Conservation (phyloP, 2,113 vertebrate genomes). For the Urocynchramus pylzowi region DNA sequence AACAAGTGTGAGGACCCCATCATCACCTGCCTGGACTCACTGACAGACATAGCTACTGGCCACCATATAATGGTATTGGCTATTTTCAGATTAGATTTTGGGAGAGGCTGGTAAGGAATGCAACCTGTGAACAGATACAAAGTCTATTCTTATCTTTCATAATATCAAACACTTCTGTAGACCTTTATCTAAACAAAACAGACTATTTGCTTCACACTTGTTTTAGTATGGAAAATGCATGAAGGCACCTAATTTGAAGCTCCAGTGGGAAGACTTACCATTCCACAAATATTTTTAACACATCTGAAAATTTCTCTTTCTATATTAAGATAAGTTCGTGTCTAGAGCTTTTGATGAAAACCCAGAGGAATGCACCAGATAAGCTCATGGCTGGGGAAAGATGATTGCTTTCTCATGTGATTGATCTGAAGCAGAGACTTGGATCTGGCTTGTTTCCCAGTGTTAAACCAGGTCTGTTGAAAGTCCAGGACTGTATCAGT, state of each 20-base stretch:
- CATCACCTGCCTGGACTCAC: not conserved
- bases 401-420: not conserved
- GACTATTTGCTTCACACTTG: not conserved
- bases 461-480: not conserved
- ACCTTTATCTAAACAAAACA: not conserved
- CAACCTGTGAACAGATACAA: not conserved
- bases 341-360: not conserved
- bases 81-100: not conserved
- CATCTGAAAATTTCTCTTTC: not conserved
- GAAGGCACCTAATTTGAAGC: not conserved
- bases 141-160: not conserved
- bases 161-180: not conserved
- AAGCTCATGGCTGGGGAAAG: not conserved
- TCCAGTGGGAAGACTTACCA: not conserved
- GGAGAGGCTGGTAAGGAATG: not conserved
- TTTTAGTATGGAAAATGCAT: not conserved
- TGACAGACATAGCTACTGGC: not conserved
- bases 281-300: not conserved
- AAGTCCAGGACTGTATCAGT: not conserved
- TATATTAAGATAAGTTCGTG: not conserved
- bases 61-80: not conserved
- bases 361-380: not conserved
- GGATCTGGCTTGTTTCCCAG: not conserved
- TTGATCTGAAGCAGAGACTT: not conserved
- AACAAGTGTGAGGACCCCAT: not conserved